Conservation (phyloP, 64 coral and sea anemone species). For the Cladopsammia gracilis region DNA sequence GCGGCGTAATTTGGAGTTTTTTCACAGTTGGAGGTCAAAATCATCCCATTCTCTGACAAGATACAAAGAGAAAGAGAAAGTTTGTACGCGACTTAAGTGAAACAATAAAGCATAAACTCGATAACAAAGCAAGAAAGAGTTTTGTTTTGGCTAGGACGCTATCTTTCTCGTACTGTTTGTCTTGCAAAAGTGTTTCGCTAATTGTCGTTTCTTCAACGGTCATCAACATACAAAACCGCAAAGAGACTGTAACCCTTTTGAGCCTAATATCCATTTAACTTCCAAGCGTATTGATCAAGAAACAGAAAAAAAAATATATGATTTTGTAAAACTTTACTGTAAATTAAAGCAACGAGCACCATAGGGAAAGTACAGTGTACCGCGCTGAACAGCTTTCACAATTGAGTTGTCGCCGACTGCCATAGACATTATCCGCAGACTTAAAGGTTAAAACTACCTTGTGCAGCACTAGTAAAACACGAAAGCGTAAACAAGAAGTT, state of each 20-base stretch:
- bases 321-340: no score
- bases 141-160: constrained; percentile 6
- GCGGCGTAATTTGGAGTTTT: background rate
- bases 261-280: no score
- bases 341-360: no score
- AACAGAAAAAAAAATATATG: no score
- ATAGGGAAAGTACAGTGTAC: no score
- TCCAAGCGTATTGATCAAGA: no score
- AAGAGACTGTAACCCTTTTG: background rate
- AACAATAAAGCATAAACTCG: background rate
- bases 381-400: no score
- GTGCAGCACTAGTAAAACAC: no score
- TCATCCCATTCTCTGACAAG: background rate
- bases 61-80: background rate
- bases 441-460: no score
- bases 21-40: constrained; percentile 22
- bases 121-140: constrained; percentile 25
- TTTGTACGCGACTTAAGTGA: background rate
- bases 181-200: background rate
- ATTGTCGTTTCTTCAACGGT: background rate
- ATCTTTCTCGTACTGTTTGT: background rate
- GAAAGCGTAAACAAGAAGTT: no score
- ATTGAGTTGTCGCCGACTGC: no score
- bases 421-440: no score
- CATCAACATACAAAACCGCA: background rate